Conservation (phyloP, 1,140 invertebrate species). For the Bicyclus anynana region DNA sequence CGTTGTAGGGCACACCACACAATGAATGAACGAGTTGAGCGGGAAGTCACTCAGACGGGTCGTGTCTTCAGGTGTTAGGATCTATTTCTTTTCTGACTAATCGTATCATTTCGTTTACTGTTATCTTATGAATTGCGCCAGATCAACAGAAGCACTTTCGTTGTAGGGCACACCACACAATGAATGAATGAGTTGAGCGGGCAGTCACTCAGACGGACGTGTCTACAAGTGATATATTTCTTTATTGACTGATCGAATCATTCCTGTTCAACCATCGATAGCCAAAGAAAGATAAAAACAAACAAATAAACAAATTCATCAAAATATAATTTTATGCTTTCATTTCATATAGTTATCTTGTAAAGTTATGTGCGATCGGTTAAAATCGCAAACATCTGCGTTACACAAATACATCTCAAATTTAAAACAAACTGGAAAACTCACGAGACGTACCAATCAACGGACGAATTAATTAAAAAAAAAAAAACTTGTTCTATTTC, state of each 20-base stretch:
- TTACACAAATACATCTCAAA: not conserved
- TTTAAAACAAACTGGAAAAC: not conserved
- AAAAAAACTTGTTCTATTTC: slow-evolving; percentile 10
- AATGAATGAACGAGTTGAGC: slow-evolving; percentile 39
- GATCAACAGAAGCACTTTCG: slow-evolving; percentile 33
- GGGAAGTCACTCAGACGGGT: slow-evolving; percentile 22
- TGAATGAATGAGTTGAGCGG: slow-evolving; percentile 38
- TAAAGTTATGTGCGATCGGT: too few species aligned
- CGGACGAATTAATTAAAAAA: slow-evolving; percentile 17
- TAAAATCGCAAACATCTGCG: too few species aligned
- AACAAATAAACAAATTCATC: too few species aligned
- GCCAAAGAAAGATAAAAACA: too few species aligned
- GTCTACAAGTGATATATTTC: not conserved
- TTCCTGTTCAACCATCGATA: not conserved
- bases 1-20: slow-evolving; percentile 34
- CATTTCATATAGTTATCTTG: too few species aligned
- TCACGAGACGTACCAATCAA: not conserved
- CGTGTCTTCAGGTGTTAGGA: not conserved
- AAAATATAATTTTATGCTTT: too few species aligned
- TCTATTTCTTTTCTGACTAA: not conserved
- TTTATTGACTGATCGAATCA: not conserved
- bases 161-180: slow-evolving; percentile 35
- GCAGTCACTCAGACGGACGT: slow-evolving; percentile 21
- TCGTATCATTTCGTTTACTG: not conserved
- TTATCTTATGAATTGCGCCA: slow-evolving; percentile 25